phyloP scores from a whole-genome alignment of 2,888 invertebrate genomes.

The Agrypnus murinus region DNA sequence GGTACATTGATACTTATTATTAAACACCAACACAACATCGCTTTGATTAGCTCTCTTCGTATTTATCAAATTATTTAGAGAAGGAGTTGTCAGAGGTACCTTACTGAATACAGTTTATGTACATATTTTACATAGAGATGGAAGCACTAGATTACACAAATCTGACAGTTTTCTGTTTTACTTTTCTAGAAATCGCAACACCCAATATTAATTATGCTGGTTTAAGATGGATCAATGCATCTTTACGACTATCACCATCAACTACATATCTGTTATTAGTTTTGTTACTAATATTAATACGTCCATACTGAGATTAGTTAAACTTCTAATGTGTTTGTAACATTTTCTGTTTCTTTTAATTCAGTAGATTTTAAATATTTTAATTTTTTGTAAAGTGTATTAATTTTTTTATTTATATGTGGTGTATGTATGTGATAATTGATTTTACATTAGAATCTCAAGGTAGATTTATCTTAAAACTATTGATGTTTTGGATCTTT shows the following conservation, averaged over 20 bases:
- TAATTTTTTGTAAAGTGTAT: neutral
- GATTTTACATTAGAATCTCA: no score
- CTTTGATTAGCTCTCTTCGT: no score
- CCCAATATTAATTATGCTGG: slow-evolving; percentile 85
- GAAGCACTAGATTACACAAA: no score
- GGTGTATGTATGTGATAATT: neutral
- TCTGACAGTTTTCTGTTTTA: no score
- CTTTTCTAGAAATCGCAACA: slow-evolving; percentile 78
- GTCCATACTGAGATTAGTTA: slow-evolving; percentile 37
- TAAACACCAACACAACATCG: no score
- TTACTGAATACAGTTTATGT: no score
- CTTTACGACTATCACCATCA: slow-evolving; percentile 27
- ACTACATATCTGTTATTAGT: slow-evolving; percentile 24
- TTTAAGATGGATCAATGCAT: slow-evolving; percentile 72
- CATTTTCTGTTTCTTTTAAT: slow-evolving; percentile 15
- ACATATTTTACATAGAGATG: no score
- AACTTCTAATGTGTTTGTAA: neutral
- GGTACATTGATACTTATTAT: no score
- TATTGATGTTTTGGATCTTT: no score
- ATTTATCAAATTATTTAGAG: no score
- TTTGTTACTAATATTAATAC: slow-evolving; percentile 28
- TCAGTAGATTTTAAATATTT: slow-evolving; percentile 1
- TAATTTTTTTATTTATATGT: slow-evolving; percentile 12
- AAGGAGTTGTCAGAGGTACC: no score
- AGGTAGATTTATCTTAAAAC: no score